These are phyloP conservation scores for Ctenopoma kingsleyae DNA, from an alignment of 2,797 vertebrate genomes.

Conservation along the genomic window DNA sequence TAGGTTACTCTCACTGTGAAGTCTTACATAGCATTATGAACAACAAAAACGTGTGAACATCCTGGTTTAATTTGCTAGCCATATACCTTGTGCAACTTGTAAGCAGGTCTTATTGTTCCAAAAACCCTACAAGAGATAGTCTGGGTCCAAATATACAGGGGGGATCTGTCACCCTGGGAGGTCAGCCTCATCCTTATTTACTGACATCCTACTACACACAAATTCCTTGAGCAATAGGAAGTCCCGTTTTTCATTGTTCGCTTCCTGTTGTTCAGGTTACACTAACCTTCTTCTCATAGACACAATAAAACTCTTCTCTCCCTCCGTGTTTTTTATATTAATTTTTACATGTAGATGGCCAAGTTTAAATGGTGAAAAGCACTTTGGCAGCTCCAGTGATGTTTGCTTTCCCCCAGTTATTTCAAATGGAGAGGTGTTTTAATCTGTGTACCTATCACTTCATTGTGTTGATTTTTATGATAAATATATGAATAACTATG, in stretches of 20 bases:
- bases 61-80: constrained; percentile 49
- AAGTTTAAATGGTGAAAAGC: constrained; percentile 84
- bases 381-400: constrained; percentile 87
- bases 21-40: constrained; percentile 62
- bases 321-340: constrained; percentile 57
- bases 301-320: constrained; percentile 45
- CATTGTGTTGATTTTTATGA: constrained; percentile 70
- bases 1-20: constrained; percentile 79
- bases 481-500: constrained; percentile 78
- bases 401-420: constrained; percentile 61
- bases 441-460: constrained; percentile 70
- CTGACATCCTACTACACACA: constrained; percentile 53
- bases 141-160: constrained; percentile 48
- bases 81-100: constrained; percentile 42
- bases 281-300: constrained; percentile 67
- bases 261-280: constrained; percentile 81
- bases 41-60: constrained; percentile 47
- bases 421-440: constrained; percentile 64
- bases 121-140: constrained; percentile 48
- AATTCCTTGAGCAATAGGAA: constrained; percentile 80
- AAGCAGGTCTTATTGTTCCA: constrained; percentile 50
- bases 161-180: constrained; percentile 50
- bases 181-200: constrained; percentile 65
- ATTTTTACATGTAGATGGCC: constrained; percentile 66
- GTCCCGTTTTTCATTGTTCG: constrained; percentile 76